These are phyloP conservation scores for Alces alces DNA, from an alignment of 2,113 vertebrate species.

Conservation along the genomic window DNA sequence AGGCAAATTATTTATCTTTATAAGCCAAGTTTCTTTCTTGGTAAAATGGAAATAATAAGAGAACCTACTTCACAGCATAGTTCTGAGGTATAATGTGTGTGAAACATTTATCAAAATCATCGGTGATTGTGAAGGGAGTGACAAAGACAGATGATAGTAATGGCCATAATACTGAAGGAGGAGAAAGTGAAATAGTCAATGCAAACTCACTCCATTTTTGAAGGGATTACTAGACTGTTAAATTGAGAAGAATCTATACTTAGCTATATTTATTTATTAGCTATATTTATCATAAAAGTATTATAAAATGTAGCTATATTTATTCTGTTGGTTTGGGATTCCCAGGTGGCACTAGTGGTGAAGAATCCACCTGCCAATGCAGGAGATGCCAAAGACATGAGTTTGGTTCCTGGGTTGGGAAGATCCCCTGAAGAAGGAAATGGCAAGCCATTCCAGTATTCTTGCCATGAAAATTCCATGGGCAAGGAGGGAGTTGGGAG, in stretches of 20 bases:
- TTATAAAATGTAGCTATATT: background rate
- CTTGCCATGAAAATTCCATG: background rate
- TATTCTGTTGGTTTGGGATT: background rate
- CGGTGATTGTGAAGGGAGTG: background rate
- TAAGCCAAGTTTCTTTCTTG: background rate
- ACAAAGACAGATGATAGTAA: background rate
- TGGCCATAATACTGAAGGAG: background rate
- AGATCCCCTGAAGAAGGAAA: background rate
- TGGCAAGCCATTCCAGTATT: background rate
- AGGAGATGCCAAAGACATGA: background rate
- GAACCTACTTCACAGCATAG: background rate
- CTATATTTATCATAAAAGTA: background rate
- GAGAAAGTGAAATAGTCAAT: background rate
- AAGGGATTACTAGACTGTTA: background rate
- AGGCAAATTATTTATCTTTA: background rate
- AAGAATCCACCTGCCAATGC: background rate
- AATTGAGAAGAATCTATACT: background rate
- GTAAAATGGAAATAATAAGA: slow-evolving; percentile 17
- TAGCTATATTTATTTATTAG: background rate
- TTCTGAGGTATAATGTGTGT: background rate
- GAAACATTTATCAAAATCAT: background rate
- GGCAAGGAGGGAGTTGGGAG: background rate
- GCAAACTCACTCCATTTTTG: background rate
- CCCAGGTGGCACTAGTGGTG: background rate
- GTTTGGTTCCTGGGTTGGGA: background rate